A percentile compares a stretch with the other conserved stretches of the same genome.
These are phyloP conservation scores for Nasonia longicornis DNA, from an alignment of 1,140 invertebrate species.

Conservation along the genomic window DNA sequence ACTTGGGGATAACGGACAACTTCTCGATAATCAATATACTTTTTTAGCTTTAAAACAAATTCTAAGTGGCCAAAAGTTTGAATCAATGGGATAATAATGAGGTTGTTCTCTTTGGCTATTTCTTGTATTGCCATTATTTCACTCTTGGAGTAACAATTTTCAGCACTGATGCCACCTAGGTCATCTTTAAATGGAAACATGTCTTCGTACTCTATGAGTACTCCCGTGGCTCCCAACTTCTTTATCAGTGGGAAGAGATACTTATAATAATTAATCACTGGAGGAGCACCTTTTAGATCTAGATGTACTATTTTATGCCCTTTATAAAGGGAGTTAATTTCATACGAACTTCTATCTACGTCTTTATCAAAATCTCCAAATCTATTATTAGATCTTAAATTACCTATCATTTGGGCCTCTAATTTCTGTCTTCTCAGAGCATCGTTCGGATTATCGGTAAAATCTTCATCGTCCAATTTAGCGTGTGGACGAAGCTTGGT, in stretches of 20 bases:
- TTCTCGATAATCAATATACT: constrained; percentile 84
- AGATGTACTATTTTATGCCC: constrained; percentile 79
- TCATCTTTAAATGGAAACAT: constrained; percentile 92
- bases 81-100: constrained; percentile 90
- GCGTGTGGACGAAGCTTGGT: constrained; percentile 31
- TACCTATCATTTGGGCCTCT: constrained; percentile 45
- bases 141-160: constrained; percentile 80
- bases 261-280: constrained; percentile 79
- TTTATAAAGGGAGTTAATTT: constrained; percentile 54
- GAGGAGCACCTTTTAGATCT: constrained; percentile 92
- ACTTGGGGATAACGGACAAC: constrained; percentile 80
- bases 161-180: constrained; percentile 76
- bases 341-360: constrained; percentile 43
- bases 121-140: constrained; percentile 78
- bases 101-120: constrained; percentile 74
- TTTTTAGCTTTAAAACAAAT: constrained; percentile 85
- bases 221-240: constrained; percentile 84
- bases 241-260: constrained; percentile 82
- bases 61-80: constrained; percentile 97
- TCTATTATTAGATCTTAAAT: constrained; percentile 31
- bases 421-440: constrained; percentile 38
- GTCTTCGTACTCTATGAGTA: constrained; percentile 96
- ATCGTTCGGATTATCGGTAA: constrained; percentile 33
- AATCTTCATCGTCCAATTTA: constrained; percentile 44
- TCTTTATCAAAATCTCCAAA: constrained; percentile 42